Evolutionary conservation across 2,113 vertebrate genomes (phyloP).

Genomic region (Gavia stellata): DNA sequence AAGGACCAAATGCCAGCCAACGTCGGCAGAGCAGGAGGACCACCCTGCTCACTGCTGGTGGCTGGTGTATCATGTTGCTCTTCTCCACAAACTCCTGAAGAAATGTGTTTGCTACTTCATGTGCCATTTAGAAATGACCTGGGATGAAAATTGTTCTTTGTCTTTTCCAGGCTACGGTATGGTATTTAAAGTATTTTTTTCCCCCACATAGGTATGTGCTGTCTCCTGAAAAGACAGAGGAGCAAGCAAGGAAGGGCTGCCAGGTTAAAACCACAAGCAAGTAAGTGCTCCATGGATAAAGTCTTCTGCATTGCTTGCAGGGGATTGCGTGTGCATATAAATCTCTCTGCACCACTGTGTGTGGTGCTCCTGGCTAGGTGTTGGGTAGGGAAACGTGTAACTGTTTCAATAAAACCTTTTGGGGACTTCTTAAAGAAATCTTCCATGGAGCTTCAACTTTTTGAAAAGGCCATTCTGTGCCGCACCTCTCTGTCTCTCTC

Average conservation of each 20-base stretch:
- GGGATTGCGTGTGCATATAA: not conserved
- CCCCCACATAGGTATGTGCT: accelerated
- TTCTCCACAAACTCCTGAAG: not conserved
- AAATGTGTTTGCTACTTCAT: not conserved
- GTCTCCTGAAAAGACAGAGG: not conserved
- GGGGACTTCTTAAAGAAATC: not conserved
- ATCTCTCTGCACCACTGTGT: not conserved
- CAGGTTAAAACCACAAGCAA: not conserved
- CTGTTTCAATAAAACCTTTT: not conserved
- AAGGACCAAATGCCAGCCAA: not conserved
- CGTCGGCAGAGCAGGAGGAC: not conserved
- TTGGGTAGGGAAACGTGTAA: not conserved
- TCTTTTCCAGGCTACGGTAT: not conserved
- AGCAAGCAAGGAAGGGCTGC: not conserved
- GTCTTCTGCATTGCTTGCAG: not conserved
- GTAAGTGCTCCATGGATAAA: not conserved
- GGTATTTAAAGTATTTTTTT: not conserved
- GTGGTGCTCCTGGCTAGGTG: not conserved
- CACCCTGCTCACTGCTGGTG: accelerated
- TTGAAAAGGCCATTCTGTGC: not conserved
- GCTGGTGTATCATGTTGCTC: not conserved
- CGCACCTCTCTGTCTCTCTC: not conserved
- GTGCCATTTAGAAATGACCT: not conserved
- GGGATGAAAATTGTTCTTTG: not conserved
- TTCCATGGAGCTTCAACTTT: not conserved